A percentile compares a stretch with the other conserved stretches of the same genome.
Evolutionary conservation across 2,797 vertebrate genomes (phyloP).

Genomic region (Rhabdomys pumilio): DNA sequence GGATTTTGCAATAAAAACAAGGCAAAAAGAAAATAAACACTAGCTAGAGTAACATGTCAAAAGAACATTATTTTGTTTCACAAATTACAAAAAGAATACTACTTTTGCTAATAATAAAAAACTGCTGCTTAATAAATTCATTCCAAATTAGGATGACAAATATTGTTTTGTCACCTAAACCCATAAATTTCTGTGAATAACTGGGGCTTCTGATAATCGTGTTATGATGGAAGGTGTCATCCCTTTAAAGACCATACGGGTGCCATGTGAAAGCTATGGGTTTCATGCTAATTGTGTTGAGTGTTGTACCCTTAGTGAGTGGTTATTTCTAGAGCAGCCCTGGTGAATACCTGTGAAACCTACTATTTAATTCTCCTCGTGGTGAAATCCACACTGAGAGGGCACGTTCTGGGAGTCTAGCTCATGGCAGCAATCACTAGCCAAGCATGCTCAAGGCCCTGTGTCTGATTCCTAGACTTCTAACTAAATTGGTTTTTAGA

Average conservation of each 20-base stretch:
- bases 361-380: not conserved
- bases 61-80: not conserved
- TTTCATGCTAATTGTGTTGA: not conserved
- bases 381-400: not conserved
- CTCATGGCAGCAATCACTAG: not conserved
- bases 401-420: no score
- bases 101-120: not conserved
- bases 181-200: not conserved
- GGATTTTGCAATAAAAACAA: slow-evolving; percentile 65
- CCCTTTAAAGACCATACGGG: not conserved
- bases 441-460: not conserved
- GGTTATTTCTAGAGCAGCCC: not conserved
- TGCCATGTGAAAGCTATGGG: not conserved
- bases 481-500: not conserved
- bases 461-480: not conserved
- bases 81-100: not conserved
- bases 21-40: slow-evolving; percentile 41
- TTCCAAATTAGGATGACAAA: not conserved
- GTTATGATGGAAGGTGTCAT: not conserved
- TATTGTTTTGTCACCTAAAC: not conserved
- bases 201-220: not conserved
- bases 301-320: not conserved
- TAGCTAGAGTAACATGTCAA: not conserved
- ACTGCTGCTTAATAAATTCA: slow-evolving; percentile 5
- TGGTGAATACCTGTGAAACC: not conserved